These are phyloP conservation scores for Gopherus evgoodei DNA, from an alignment of 2,113 vertebrate species.

Conservation along the genomic window DNA sequence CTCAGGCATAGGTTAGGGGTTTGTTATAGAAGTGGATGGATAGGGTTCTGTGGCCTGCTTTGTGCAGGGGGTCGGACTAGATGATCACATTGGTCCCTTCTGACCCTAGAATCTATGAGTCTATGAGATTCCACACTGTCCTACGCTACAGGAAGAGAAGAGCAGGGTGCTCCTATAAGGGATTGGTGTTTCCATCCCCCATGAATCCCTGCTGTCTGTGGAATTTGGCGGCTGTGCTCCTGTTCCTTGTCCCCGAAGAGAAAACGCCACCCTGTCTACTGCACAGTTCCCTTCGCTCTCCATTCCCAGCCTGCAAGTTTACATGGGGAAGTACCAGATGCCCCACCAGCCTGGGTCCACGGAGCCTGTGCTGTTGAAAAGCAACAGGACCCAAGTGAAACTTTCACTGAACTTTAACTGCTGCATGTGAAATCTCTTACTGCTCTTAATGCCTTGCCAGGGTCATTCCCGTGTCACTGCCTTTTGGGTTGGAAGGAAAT, in stretches of 20 bases:
- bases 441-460: slow-evolving; percentile 53
- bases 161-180: neutral
- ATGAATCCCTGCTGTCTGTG: neutral
- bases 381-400: neutral
- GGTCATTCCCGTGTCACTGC: slow-evolving; percentile 74
- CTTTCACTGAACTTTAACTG: slow-evolving; percentile 7
- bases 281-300: neutral
- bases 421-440: slow-evolving; percentile 56
- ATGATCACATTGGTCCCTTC: no score
- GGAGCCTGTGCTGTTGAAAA: neutral
- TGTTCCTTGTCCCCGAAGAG: neutral
- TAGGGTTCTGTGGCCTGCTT: no score
- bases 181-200: neutral
- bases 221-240: neutral
- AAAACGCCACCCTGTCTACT: neutral
- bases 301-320: neutral
- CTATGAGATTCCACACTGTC: neutral
- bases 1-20: no score
- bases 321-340: neutral
- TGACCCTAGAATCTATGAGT: no score
- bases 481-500: slow-evolving; percentile 74
- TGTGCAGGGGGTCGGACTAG: no score
- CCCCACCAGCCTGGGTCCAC: neutral
- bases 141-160: neutral
- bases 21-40: no score